Evolutionary conservation across 2,113 vertebrate genomes (phyloP), one percentile per base, ranked within the genome.

Genomic region (Gymnocephalus cernua): DNA sequence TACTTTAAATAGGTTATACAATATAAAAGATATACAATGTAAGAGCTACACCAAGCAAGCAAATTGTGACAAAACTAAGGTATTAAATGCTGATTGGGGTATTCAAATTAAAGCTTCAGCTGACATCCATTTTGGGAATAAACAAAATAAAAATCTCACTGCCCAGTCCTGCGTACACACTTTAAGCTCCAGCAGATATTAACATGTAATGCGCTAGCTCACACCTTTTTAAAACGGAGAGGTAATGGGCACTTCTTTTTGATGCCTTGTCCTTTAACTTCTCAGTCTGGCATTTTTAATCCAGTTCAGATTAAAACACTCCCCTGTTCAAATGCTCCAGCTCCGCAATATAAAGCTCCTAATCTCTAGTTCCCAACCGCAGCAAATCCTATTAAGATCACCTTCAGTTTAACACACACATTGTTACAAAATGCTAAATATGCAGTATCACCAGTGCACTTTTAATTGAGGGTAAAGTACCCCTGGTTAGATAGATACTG

Each of bases 351-450:
- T 93, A 95, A 95, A 95, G 94, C 94, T 90, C 86, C 93, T 95
- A 95, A 96, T 95, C 95, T 95, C 90, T 93, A 89, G 87, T 95
- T 95, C 93, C 90, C 94, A 94, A 95, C 92, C 86, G 89, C 87
- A 92, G 92, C 86, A 94, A 96, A 95, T 95, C 95, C 94, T 95
- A 95, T 96, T 96, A 95, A 92, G 91, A 94, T 95, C 94, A 95
- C 94, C 95, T 95, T 92, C 89, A 93, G 93, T 95, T 95, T 93
- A 96, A 93, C 93, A 93, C 85, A 61, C 71, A 80, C 84, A 94
- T 95, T 95, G 93, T 95, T 93, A 80, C 67, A 77, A 95, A 95
- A 95, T 95, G 94, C 95, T 95, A 95, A 95, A 94, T 93, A 92
- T 77, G 92, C 91, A 92, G 93, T 91, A 92, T 95, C 92, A 81